These are phyloP conservation scores for Porites rus DNA, from an alignment of 92 coral and sea anemone species.

Conservation along the genomic window DNA sequence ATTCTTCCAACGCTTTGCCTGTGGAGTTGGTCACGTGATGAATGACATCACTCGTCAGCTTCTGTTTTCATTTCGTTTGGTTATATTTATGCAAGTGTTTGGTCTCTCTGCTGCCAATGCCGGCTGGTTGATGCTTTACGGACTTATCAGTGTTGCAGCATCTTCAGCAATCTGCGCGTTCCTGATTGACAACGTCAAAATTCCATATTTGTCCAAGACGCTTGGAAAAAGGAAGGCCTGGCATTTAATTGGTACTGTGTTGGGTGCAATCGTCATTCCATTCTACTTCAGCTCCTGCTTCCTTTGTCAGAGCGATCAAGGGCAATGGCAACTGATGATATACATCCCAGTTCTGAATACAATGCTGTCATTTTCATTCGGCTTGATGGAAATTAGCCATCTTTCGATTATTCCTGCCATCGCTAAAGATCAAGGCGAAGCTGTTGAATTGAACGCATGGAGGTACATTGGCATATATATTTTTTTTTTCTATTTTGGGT, in stretches of 20 bases:
- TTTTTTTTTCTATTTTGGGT: not conserved
- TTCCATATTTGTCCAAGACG: slow-evolving; percentile 25
- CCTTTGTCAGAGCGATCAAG: slow-evolving; percentile 3
- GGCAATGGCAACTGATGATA: slow-evolving; percentile 23
- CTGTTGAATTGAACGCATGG: not conserved
- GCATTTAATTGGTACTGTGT: slow-evolving; percentile 27
- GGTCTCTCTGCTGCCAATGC: slow-evolving; percentile 18
- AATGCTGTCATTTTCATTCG: not conserved
- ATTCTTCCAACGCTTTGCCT: slow-evolving; percentile 1
- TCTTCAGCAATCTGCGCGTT: not conserved
- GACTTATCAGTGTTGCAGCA: not conserved
- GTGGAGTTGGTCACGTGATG: slow-evolving; percentile 38
- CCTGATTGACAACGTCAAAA: slow-evolving; percentile 24
- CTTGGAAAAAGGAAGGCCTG: slow-evolving; percentile 37
- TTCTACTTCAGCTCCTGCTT: slow-evolving; percentile 14
- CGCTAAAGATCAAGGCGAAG: slow-evolving; percentile 16
- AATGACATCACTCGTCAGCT: not conserved
- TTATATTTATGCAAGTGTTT: slow-evolving; percentile 29
- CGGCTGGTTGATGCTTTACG: slow-evolving; percentile 18
- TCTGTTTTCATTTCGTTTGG: not conserved
- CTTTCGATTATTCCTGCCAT: slow-evolving; percentile 15
- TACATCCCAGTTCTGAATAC: not conserved
- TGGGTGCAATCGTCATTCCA: not conserved
- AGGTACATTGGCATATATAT: slow-evolving; percentile 18
- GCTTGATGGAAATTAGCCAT: not conserved